Percentiles rank a stretch among this genome's conserved stretches.
Evolutionary conservation across 2,113 vertebrate genomes (phyloP).

Genomic region (Cinclus cinclus): DNA sequence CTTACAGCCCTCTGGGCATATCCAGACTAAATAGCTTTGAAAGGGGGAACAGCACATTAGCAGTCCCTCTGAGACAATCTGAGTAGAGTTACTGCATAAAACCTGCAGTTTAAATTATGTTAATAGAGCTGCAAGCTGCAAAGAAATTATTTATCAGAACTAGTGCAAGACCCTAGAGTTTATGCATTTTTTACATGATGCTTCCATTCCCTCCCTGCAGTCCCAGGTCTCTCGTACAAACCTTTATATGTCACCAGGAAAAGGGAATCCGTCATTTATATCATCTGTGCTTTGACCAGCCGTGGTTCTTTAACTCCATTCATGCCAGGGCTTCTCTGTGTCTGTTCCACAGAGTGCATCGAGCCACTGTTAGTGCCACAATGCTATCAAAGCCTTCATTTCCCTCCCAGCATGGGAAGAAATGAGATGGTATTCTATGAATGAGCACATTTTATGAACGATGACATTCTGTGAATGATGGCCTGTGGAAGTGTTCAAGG

Average conservation of each 20-base stretch:
- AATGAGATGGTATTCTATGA: background rate
- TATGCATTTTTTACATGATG: constrained; percentile 30
- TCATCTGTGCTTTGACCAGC: background rate
- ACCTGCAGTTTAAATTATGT: constrained; percentile 23
- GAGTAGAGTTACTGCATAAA: constrained; percentile 8
- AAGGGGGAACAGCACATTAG: constrained; percentile 19
- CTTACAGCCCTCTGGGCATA: background rate
- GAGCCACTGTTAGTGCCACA: background rate
- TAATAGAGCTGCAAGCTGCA: constrained; percentile 48
- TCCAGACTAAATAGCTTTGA: constrained; percentile 29
- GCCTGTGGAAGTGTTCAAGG: background rate
- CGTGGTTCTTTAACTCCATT: background rate
- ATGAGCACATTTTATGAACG: no score
- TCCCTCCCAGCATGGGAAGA: background rate
- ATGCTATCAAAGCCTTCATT: background rate
- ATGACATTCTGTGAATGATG: background rate
- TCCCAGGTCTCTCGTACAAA: background rate
- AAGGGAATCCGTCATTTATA: background rate
- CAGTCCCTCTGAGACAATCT: constrained; percentile 22
- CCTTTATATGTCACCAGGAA: background rate
- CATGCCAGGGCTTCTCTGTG: background rate
- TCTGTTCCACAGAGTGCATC: background rate
- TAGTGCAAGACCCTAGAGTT: constrained; percentile 40
- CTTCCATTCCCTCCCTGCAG: background rate
- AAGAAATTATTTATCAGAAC: constrained; percentile 69